Conservation (phyloP, 2,888 invertebrate species). For the Amphipoea lucens region DNA sequence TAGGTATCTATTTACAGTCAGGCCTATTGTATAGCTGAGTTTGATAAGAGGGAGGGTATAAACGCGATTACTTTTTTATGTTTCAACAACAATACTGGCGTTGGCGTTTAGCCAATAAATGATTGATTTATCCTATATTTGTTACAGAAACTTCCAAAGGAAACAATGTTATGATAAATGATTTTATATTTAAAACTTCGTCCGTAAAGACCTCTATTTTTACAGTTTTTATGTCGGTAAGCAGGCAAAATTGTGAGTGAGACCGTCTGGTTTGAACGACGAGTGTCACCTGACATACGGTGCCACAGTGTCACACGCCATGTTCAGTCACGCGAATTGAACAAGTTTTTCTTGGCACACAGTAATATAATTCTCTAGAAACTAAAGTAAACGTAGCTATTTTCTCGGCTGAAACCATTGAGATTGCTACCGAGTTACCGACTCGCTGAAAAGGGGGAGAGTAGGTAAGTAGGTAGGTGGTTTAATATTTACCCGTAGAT, state of each 20-base stretch:
- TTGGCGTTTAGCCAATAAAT: constrained; percentile 55
- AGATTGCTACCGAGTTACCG: not conserved
- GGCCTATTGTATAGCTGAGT: not conserved
- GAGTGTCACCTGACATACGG: constrained; percentile 14
- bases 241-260: constrained; percentile 26
- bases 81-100: constrained; percentile 12
- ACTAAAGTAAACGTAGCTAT: not conserved
- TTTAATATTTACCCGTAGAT: too few relatives aligned
- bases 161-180: constrained; percentile 1
- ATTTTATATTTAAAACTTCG: not conserved
- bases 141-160: constrained; percentile 22
- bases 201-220: constrained; percentile 7
- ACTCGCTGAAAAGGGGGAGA: not conserved
- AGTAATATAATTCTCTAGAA: constrained; percentile 1
- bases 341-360: constrained; percentile 30
- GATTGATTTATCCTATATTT: constrained; percentile 46
- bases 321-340: constrained; percentile 53
- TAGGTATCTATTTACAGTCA: not conserved
- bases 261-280: constrained; percentile 43
- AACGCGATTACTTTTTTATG: constrained; percentile 26
- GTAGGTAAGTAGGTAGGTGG: too few relatives aligned
- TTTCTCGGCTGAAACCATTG: not conserved
- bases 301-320: constrained; percentile 47
- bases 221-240: not conserved
- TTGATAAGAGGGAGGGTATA: not conserved